Base-by-base conservation (phyloP, 1,140 invertebrate genomes). In the Nasonia vitripennis region DNA sequence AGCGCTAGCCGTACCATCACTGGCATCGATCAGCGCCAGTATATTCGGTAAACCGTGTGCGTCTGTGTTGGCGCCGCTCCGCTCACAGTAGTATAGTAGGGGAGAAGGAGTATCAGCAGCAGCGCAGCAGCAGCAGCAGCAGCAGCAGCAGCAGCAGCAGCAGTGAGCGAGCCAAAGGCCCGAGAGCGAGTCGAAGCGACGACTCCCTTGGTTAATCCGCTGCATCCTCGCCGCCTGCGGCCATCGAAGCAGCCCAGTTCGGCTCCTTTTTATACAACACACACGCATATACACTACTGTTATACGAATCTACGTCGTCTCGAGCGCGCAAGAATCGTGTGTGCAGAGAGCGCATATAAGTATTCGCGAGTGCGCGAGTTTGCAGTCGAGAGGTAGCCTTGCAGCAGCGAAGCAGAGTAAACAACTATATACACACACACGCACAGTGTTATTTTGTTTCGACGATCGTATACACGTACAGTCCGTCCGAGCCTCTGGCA, bases 21-120 rank as follows among this genome's bases (percentile, higher is more conserved):
- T 68, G 10, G 70, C 81, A 82, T 82, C 23, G 81, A 75, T 82
- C 51, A 75, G 71, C 62, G 48, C 31, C 37, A 10, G 17, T 27
- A 27, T 70, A 45, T 27, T 27, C 27, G 27, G 27, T 34, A 34
- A 2, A 34, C 34, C 34, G 41, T 70, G 67, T 81, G 37, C 45
- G 45, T 51, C 2, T 48, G 34, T 23, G n/a, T 11, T 62, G 2
- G 55, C n/a, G 17, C 55, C 55, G 20, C 17, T 17, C 34, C 34
- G 34, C 27, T 1, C 27, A n/a, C n/a, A n/a, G n/a, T n/a, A 27
- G 55, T 12, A 51, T 12, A 17, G 11, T 14, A 55, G 51, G 12
- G 12, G 51, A 20, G 51, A 55, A 55, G 51, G 12, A 55, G 51
- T 12, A 55, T 0, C 11, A 55, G 51, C 55, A 20, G 55, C 17